Evolutionary conservation across 2,113 vertebrate species (phyloP).

Genomic region (Sakesphorus luctuosus): DNA sequence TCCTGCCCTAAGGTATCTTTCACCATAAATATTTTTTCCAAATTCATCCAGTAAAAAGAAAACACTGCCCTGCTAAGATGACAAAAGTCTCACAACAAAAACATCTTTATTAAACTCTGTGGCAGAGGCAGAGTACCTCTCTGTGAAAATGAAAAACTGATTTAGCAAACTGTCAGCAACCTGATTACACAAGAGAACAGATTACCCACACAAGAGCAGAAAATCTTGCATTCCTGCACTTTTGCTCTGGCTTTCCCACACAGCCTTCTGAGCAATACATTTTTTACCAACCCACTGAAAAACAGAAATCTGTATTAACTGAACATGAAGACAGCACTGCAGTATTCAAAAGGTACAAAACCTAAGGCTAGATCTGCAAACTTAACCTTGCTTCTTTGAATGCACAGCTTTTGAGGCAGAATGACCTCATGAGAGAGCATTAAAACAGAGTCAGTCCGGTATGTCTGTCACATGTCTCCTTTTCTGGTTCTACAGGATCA

Average conservation of each 20-base stretch:
- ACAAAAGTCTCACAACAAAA: not conserved
- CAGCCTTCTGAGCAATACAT: not conserved
- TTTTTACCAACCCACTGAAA: not conserved
- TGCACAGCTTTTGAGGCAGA: accelerated
- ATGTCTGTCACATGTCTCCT: not conserved
- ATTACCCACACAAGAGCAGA: not conserved
- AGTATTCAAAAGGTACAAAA: not conserved
- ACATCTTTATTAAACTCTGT: not conserved
- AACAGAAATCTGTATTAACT: not conserved
- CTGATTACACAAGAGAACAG: not conserved
- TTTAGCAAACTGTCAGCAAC: not conserved
- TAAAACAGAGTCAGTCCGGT: accelerated
- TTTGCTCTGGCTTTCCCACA: not conserved
- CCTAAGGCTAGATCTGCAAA: not conserved
- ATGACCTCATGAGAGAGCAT: not conserved
- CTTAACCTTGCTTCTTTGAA: not conserved
- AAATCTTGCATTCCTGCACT: not conserved
- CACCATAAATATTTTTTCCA: not conserved
- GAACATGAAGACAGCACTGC: not conserved
- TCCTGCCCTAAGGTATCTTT: not conserved
- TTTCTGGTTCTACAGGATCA: not conserved
- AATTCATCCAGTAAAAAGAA: not conserved
- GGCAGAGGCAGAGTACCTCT: not conserved
- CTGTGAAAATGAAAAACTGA: not conserved
- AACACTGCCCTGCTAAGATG: not conserved